Percentiles rank a stretch among this genome's conserved stretches.
These are phyloP conservation scores for Drosophila carrolli DNA, from an alignment of 1,140 invertebrate genomes.

Conservation along the genomic window DNA sequence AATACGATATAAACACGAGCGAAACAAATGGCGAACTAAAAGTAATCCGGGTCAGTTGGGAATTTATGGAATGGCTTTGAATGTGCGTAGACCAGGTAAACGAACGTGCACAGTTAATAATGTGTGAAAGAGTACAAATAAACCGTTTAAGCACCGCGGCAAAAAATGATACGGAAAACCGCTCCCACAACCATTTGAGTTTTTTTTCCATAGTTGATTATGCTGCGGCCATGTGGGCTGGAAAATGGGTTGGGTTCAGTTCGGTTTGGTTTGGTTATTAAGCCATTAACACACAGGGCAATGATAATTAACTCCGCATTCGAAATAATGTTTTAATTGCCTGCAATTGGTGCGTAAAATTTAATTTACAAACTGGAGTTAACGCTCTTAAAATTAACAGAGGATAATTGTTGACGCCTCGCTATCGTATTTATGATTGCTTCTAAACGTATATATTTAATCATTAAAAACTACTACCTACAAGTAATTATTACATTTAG, in stretches of 20 bases:
- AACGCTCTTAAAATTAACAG: constrained; percentile 5
- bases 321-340: constrained; percentile 44
- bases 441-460: neutral
- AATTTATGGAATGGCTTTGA: constrained; percentile 21
- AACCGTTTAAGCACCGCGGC: constrained; percentile 40
- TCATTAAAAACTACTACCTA: too few species aligned
- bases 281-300: constrained; percentile 38
- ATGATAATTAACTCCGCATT: constrained; percentile 41
- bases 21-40: neutral
- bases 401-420: constrained; percentile 2
- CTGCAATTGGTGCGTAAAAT: constrained; percentile 43
- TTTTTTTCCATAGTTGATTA: constrained; percentile 6
- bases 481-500: too few species aligned
- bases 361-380: constrained; percentile 19
- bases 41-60: constrained; percentile 42
- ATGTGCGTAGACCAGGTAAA: constrained; percentile 3
- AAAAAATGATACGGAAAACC: constrained; percentile 29
- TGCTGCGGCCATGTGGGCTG: constrained; percentile 22
- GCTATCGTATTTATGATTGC: constrained; percentile 3
- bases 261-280: constrained; percentile 21
- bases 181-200: constrained; percentile 27
- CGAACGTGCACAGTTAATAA: constrained; percentile 46
- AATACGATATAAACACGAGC: constrained; percentile 8
- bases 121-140: constrained; percentile 20
- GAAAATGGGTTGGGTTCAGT: constrained; percentile 25